Evolutionary conservation across 2,888 invertebrate species (phyloP).

Genomic region (Sesia apiformis): DNA sequence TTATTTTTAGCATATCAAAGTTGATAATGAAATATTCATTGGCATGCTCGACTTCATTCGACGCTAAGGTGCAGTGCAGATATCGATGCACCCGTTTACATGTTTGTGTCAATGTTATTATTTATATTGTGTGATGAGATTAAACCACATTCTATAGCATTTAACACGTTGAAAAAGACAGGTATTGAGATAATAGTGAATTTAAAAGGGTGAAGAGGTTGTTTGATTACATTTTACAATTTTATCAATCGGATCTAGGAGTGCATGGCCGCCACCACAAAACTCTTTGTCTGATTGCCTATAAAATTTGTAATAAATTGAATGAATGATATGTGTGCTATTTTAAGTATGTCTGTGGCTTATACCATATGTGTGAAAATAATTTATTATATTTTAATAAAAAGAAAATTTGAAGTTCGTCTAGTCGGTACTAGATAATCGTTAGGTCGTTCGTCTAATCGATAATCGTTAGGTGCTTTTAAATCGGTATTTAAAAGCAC

Average conservation of each 20-base stretch:
- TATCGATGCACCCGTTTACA: conserved; percentile 13
- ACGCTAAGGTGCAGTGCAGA: conserved; percentile 31
- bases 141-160: no score
- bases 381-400: no score
- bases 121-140: background rate
- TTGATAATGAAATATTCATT: conserved; percentile 38
- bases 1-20: conserved; percentile 59
- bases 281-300: conserved; percentile 29
- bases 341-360: background rate
- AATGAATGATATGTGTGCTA: background rate
- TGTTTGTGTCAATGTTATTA: background rate
- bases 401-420: no score
- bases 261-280: conserved; percentile 67
- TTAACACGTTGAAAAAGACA: background rate
- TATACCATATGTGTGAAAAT: no score
- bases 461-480: no score
- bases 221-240: conserved; percentile 13
- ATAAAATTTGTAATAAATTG: conserved; percentile 22
- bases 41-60: conserved; percentile 17
- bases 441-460: no score
- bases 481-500: no score
- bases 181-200: background rate
- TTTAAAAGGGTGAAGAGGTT: background rate
- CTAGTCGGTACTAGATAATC: no score
- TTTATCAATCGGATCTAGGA: conserved; percentile 31